Evolutionary conservation across 2,797 vertebrate genomes (phyloP).

Genomic region (Pteronotus mesoamericanus): DNA sequence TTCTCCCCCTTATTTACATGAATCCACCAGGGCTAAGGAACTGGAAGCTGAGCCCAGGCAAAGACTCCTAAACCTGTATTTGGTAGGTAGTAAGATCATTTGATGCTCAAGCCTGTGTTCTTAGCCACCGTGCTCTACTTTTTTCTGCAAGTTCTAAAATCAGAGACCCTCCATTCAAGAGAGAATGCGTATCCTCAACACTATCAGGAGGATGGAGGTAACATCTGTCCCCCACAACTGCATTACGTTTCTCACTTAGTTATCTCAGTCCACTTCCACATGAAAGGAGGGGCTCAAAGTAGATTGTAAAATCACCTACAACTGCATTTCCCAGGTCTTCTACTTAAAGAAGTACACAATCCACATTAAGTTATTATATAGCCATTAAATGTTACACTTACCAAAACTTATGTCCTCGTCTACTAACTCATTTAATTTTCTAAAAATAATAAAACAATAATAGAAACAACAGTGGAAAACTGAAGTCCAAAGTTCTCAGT

Average conservation of each 20-base stretch:
- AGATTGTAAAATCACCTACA: not conserved
- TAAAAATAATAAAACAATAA: not conserved
- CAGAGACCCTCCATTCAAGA: rapidly evolving
- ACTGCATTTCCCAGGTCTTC: not conserved
- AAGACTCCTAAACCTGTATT: not conserved
- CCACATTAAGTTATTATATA: not conserved
- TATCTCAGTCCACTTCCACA: not conserved
- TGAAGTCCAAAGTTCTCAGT: not conserved
- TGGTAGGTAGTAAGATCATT: not conserved
- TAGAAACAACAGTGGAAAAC: not conserved
- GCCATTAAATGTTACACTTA: not conserved
- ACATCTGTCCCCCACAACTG: not conserved
- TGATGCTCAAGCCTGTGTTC: not conserved
- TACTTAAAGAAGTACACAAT: not conserved
- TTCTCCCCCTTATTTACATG: not conserved
- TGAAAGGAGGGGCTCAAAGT: not conserved
- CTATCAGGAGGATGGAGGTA: not conserved
- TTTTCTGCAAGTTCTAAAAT: not conserved
- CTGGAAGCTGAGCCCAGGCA: not conserved
- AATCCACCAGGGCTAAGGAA: not conserved
- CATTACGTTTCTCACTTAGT: not conserved
- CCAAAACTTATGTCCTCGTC: not conserved
- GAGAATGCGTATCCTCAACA: not conserved
- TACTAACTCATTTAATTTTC: not conserved
- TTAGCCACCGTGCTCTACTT: not conserved